These are phyloP conservation scores for Operophtera brumata DNA, from an alignment of 2,888 invertebrate genomes.

Conservation along the genomic window DNA sequence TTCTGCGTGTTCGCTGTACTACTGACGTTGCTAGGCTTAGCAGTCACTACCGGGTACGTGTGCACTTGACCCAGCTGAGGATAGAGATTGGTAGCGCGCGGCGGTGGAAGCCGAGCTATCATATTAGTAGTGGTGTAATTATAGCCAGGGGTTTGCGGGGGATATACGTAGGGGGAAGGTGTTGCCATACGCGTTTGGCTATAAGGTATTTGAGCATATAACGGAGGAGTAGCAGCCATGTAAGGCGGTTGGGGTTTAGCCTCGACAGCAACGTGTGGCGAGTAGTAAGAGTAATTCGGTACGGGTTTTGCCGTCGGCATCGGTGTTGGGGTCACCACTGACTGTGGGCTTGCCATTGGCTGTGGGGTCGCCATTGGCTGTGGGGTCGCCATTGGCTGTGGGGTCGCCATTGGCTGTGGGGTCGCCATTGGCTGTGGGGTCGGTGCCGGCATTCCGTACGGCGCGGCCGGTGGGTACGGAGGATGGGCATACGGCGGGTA, in stretches of 20 bases:
- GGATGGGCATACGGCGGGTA: slow-evolving; percentile 57
- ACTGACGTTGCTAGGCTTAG: slow-evolving; percentile 25
- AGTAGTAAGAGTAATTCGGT: slow-evolving; percentile 55
- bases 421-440: slow-evolving; percentile 38
- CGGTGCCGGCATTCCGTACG: slow-evolving; percentile 62
- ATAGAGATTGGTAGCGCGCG: slow-evolving; percentile 55
- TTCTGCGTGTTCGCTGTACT: slow-evolving; percentile 23
- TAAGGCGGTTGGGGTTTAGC: slow-evolving; percentile 41
- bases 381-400: slow-evolving; percentile 10
- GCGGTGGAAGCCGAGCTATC: slow-evolving; percentile 64
- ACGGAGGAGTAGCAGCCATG: slow-evolving; percentile 44
- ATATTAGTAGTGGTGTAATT: slow-evolving; percentile 71
- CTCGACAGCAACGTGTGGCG: slow-evolving; percentile 46
- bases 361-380: slow-evolving; percentile 3
- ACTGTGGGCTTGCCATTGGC: slow-evolving; percentile 1
- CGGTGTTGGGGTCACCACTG: slow-evolving; percentile 19
- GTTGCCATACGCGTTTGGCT: slow-evolving; percentile 68
- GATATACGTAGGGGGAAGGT: slow-evolving; percentile 59
- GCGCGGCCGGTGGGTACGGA: slow-evolving; percentile 56
- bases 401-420: slow-evolving; percentile 15
- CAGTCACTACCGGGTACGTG: slow-evolving; percentile 49
- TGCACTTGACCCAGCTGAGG: slow-evolving; percentile 61
- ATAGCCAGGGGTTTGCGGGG: slow-evolving; percentile 50
- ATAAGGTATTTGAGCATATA: slow-evolving; percentile 60
- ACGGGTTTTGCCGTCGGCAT: slow-evolving; percentile 35